These are phyloP conservation scores for Blera fallax DNA, from an alignment of 2,888 invertebrate species.

Conservation along the genomic window DNA sequence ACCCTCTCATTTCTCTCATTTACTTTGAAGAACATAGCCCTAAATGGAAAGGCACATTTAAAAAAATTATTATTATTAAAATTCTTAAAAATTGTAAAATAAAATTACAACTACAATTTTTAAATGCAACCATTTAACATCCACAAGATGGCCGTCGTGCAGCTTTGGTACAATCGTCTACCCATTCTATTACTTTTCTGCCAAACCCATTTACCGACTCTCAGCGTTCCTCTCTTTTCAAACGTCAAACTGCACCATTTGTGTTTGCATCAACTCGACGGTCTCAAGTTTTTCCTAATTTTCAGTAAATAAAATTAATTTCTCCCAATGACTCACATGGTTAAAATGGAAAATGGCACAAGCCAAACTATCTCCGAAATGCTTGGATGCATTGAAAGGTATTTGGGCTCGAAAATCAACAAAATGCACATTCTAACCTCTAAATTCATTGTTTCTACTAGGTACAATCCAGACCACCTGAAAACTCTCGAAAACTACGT, in stretches of 20 bases:
- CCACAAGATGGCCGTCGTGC: not conserved
- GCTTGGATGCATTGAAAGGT: constrained; percentile 96
- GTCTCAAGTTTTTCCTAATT: constrained; percentile 38
- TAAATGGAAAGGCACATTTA: no score
- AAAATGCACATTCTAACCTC: constrained; percentile 72
- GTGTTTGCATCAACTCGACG: constrained; percentile 57
- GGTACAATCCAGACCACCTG: constrained; percentile 98
- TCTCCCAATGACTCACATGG: constrained; percentile 78
- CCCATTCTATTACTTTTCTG: constrained; percentile 22
- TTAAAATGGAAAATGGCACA: constrained; percentile 82
- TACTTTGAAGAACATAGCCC: no score
- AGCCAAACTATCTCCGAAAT: constrained; percentile 89
- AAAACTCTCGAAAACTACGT: constrained; percentile 95
- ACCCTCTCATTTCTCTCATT: no score
- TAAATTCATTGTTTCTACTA: constrained; percentile 80
- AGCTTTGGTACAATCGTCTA: not conserved
- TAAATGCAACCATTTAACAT: not conserved
- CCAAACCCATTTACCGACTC: constrained; percentile 31
- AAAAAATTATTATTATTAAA: no score
- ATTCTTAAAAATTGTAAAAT: no score
- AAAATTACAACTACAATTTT: not conserved
- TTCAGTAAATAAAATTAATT: constrained; percentile 24
- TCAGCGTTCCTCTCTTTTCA: constrained; percentile 43
- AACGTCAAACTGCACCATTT: constrained; percentile 58
- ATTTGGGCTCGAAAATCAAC: constrained; percentile 72